phyloP scores from a whole-genome alignment of 2,113 vertebrate genomes.

The Malurus cyaneus region DNA sequence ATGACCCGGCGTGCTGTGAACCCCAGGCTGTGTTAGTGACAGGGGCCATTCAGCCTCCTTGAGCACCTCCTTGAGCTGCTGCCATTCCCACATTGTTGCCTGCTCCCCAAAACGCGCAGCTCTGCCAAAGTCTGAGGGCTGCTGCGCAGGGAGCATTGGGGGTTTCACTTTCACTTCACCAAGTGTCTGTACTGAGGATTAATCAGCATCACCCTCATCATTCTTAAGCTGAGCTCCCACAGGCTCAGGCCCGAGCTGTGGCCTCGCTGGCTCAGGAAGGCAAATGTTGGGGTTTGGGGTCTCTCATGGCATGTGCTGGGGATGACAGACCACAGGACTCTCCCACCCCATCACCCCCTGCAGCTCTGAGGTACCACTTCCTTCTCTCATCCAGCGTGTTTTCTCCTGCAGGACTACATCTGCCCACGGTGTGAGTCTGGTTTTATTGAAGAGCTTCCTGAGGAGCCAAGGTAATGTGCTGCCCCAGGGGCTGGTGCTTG shows the following conservation, averaged over 20 bases:
- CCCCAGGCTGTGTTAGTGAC: neutral
- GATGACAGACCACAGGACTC: neutral
- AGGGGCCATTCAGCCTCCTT: neutral
- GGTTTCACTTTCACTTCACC: neutral
- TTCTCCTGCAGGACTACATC: slow-evolving; percentile 85
- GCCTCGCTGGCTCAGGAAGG: neutral
- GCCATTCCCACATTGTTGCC: neutral
- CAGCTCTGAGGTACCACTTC: neutral
- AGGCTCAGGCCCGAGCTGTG: neutral
- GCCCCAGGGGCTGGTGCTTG: neutral
- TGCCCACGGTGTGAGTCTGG: slow-evolving; percentile 94
- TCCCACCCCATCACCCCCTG: neutral
- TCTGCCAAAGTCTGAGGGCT: neutral
- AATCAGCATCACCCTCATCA: neutral
- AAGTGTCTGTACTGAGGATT: neutral
- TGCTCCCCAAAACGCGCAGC: neutral
- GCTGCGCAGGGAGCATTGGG: neutral
- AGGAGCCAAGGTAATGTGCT: slow-evolving; percentile 85
- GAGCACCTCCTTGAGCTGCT: neutral
- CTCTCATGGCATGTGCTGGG: neutral
- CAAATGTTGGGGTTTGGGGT: neutral
- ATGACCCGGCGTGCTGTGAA: neutral
- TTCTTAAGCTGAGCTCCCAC: neutral
- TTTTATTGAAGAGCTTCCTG: slow-evolving; percentile 93
- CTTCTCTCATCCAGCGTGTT: neutral